Evolutionary conservation across 2,113 vertebrate genomes (phyloP).

Genomic region (Dermatemys mawii): DNA sequence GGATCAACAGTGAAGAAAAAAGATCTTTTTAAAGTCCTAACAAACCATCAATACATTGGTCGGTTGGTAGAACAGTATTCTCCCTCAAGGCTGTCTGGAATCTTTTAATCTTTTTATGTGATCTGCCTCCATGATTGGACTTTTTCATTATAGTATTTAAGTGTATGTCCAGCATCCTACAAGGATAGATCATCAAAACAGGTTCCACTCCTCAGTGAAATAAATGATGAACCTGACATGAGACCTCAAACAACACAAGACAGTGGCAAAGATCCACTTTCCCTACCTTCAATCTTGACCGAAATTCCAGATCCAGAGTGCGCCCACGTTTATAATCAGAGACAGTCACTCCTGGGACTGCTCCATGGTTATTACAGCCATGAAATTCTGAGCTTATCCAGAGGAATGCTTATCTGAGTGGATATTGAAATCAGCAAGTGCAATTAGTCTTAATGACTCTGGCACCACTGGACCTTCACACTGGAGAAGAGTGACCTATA

Average conservation of each 20-base stretch:
- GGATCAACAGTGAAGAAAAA: neutral
- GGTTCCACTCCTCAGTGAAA: neutral
- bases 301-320: neutral
- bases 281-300: neutral
- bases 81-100: neutral
- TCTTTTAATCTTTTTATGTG: neutral
- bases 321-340: neutral
- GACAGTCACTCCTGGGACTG: neutral
- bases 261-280: neutral
- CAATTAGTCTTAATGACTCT: neutral
- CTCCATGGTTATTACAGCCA: neutral
- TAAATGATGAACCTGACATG: neutral
- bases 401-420: neutral
- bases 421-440: neutral
- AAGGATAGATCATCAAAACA: neutral
- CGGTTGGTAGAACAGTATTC: neutral
- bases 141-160: neutral
- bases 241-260: neutral
- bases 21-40: neutral
- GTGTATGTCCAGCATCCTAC: neutral
- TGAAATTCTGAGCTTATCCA: neutral
- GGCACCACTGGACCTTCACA: neutral
- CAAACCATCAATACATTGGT: neutral
- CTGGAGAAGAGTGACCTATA: neutral
- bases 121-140: neutral